These are phyloP conservation scores for Drosophila nigromelanica DNA, from an alignment of 1,140 invertebrate genomes.

Conservation along the genomic window DNA sequence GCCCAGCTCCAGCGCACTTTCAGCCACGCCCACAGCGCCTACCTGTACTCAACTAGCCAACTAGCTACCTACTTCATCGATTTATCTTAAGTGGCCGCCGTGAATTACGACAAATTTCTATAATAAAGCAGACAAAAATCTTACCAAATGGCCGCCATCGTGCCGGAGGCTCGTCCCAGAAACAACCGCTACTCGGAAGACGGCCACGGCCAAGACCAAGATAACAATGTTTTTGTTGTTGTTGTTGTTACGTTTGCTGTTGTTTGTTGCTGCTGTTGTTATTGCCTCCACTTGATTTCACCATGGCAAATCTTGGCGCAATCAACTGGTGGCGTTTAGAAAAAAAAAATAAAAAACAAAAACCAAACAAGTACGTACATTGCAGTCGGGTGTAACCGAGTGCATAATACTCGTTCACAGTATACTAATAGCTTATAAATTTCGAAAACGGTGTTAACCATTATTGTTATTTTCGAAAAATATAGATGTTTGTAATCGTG, in stretches of 20 bases:
- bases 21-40: conserved; percentile 23
- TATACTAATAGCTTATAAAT: no score
- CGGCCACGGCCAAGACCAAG: conserved; percentile 40
- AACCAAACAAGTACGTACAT: not conserved
- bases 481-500: no score
- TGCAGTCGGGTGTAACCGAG: no score
- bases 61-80: conserved; percentile 35
- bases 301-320: conserved; percentile 36
- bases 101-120: conserved; percentile 82
- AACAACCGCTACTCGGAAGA: conserved; percentile 68
- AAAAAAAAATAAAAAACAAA: conserved; percentile 8
- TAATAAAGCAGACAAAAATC: conserved; percentile 81
- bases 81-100: conserved; percentile 79
- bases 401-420: no score
- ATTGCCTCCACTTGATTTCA: conserved; percentile 46
- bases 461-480: no score
- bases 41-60: no score
- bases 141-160: conserved; percentile 57
- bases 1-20: conserved; percentile 19
- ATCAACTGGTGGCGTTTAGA: conserved; percentile 24
- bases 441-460: no score
- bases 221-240: conserved; percentile 58
- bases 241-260: conserved; percentile 26
- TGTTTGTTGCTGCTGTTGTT: conserved; percentile 16
- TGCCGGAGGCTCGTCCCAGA: conserved; percentile 47